Percentiles rank a stretch among this genome's conserved stretches.
phyloP scores from a whole-genome alignment of 30 jellyfish, hydroid and myxozoan genomes.

The Phacellophora camtschatica region DNA sequence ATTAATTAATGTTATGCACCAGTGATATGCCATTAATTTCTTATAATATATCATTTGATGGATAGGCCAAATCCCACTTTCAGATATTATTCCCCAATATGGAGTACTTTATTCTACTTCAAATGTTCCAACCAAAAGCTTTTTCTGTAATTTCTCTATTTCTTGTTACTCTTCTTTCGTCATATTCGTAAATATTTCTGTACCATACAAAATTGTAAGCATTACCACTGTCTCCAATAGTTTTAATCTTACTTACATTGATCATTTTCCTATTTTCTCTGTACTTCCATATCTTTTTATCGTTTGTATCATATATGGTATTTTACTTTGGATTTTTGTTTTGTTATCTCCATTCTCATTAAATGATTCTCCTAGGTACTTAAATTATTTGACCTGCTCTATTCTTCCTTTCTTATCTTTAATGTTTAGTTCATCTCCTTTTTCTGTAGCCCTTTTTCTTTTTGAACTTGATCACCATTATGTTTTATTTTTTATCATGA shows the following conservation, averaged over 20 bases:
- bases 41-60: constrained; percentile 1
- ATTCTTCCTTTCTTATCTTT: neutral
- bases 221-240: neutral
- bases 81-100: constrained; percentile 1
- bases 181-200: neutral
- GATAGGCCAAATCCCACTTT: constrained; percentile 16
- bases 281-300: constrained; percentile 9
- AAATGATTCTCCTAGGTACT: neutral
- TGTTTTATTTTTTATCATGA: neutral
- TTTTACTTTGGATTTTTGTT: neutral
- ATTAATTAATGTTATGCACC: neutral
- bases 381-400: neutral
- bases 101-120: constrained; percentile 1
- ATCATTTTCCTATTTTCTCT: neutral
- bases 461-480: constrained; percentile 2
- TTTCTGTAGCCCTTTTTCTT: neutral
- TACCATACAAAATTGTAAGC: neutral
- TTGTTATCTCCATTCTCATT: neutral
- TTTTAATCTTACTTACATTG: constrained; percentile 1
- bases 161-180: neutral
- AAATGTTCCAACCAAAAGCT: neutral
- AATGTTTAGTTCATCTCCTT: neutral
- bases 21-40: neutral
- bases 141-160: neutral
- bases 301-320: constrained; percentile 17